Conservation (phyloP, 1,140 invertebrate genomes). For the Chymomyza costata region DNA sequence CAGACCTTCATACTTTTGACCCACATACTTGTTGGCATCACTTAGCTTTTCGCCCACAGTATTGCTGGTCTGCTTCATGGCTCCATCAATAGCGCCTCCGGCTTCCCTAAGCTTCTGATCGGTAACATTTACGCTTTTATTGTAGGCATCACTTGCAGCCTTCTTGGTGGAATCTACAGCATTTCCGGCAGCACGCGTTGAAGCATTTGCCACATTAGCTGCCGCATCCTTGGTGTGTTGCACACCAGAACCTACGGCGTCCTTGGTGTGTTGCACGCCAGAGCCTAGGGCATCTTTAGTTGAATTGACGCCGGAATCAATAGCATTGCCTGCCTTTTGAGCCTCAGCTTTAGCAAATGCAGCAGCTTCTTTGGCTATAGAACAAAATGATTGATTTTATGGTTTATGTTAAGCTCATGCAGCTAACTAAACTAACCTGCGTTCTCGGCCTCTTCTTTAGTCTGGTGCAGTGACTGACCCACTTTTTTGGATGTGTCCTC, state of each 20-base stretch:
- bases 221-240: constrained; percentile 70
- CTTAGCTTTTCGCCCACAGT: constrained; percentile 74
- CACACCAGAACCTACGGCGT: constrained; percentile 64
- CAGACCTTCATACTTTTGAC: constrained; percentile 68
- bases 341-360: constrained; percentile 63
- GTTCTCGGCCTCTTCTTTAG: constrained; percentile 76
- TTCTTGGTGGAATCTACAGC: constrained; percentile 74
- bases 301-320: constrained; percentile 56
- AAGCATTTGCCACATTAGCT: constrained; percentile 62
- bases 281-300: constrained; percentile 55
- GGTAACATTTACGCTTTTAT: constrained; percentile 73
- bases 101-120: constrained; percentile 72
- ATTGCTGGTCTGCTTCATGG: constrained; percentile 68
- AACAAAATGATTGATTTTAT: neutral
- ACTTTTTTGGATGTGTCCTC: constrained; percentile 80
- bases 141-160: constrained; percentile 73
- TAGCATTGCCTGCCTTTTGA: constrained; percentile 65
- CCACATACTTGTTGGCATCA: constrained; percentile 74
- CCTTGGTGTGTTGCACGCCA: constrained; percentile 63
- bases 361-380: constrained; percentile 66
- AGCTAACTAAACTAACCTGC: constrained; percentile 68
- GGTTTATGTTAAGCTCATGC: neutral
- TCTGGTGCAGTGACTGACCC: constrained; percentile 77
- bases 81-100: constrained; percentile 64
- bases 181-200: constrained; percentile 65